phyloP scores from a whole-genome alignment of 2,888 invertebrate genomes.

The Argyra leucocephala region DNA sequence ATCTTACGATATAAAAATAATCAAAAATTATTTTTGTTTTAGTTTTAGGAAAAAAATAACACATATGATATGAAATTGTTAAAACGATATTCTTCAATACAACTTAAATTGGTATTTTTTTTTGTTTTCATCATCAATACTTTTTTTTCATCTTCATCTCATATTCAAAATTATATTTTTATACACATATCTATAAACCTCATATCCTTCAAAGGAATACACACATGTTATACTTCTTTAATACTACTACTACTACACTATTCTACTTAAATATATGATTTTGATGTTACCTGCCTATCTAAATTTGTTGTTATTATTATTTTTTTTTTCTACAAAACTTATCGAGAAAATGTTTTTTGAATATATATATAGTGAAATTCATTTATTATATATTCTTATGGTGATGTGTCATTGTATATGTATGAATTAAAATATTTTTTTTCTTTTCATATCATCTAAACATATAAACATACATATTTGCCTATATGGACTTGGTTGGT shows the following conservation, averaged over 20 bases:
- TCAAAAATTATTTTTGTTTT: too few species aligned
- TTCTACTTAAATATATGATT: too few species aligned
- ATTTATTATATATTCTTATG: neutral
- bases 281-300: too few species aligned
- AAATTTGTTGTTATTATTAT: neutral
- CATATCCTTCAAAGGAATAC: too few species aligned
- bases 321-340: neutral
- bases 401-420: neutral
- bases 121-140: neutral
- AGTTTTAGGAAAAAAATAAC: too few species aligned
- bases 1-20: neutral
- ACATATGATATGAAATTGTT: neutral
- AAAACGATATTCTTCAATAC: neutral
- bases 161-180: too few species aligned
- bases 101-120: neutral
- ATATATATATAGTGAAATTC: too few species aligned
- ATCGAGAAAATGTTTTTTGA: neutral
- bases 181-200: too few species aligned
- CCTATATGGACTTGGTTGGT: constrained; percentile 1
- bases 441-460: neutral
- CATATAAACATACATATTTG: neutral
- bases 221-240: too few species aligned
- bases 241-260: too few species aligned
- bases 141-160: too few species aligned
- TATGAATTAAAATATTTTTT: neutral